Evolutionary conservation across 2,797 vertebrate genomes (phyloP).

Genomic region (Oreonectes daqikongensis): DNA sequence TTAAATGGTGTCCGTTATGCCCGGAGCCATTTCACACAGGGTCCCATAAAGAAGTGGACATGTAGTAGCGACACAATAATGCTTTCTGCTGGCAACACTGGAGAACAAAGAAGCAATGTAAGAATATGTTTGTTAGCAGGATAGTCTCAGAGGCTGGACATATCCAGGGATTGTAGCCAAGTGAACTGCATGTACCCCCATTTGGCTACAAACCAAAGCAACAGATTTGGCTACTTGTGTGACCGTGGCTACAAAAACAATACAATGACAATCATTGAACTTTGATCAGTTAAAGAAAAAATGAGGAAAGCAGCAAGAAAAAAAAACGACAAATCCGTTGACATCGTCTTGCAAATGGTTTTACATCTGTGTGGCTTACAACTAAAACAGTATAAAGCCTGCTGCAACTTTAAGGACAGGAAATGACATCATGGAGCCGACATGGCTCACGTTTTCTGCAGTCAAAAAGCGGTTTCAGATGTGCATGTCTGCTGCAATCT

Average conservation of each 20-base stretch:
- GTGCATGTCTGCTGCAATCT: constrained; percentile 17
- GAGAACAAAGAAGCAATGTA: background rate
- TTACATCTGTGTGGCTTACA: background rate
- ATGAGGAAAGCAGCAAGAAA: background rate
- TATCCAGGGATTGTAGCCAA: background rate
- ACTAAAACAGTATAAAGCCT: background rate
- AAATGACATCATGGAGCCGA: constrained; percentile 31
- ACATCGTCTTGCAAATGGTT: background rate
- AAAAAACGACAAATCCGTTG: background rate
- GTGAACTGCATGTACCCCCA: background rate
- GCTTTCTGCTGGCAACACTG: background rate
- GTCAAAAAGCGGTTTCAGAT: constrained; percentile 31
- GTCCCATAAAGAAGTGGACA: constrained; percentile 3
- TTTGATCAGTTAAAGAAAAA: background rate
- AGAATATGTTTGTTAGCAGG: background rate
- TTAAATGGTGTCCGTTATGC: background rate
- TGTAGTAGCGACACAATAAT: constrained; percentile 8
- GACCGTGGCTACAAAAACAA: background rate
- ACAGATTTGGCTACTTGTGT: background rate
- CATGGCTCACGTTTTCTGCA: constrained; percentile 5
- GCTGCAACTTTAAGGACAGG: constrained; percentile 7
- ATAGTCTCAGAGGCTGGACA: background rate
- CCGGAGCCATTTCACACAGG: constrained; percentile 17
- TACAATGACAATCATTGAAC: background rate
- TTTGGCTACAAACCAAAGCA: background rate